Conservation (phyloP, 2,888 invertebrate species). For the Trimorus sp. region DNA sequence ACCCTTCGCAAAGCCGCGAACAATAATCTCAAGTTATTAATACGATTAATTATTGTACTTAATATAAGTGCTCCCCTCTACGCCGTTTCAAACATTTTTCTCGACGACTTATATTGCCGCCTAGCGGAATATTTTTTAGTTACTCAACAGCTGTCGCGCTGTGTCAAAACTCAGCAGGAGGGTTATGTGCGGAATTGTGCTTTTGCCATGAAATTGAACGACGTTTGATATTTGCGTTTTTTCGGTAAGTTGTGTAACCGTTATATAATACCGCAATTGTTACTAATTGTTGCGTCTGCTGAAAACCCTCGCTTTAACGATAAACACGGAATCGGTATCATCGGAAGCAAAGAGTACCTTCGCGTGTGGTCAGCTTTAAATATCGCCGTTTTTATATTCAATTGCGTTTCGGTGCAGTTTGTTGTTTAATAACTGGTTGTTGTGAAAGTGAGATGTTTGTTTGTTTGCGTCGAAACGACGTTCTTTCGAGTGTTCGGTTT, state of each 20-base stretch:
- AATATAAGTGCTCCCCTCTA: not conserved
- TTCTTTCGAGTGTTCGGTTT: no score
- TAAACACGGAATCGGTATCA: constrained; percentile 5
- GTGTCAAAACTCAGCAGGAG: constrained; percentile 34
- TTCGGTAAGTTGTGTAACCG: constrained; percentile 3
- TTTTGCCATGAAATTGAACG: not conserved
- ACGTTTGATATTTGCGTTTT: not conserved
- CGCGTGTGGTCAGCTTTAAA: constrained; percentile 23
- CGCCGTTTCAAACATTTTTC: not conserved
- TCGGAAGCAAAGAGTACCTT: constrained; percentile 6
- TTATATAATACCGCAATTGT: not conserved
- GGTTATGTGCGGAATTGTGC: constrained; percentile 28
- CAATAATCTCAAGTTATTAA: not conserved
- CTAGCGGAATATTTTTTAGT: constrained; percentile 41
- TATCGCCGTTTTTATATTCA: not conserved
- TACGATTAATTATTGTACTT: not conserved
- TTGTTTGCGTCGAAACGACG: no score
- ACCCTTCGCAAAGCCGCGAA: not conserved
- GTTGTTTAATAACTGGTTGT: no score
- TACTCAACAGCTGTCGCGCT: constrained; percentile 69
- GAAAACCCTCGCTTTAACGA: not conserved
- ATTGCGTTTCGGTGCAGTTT: no score
- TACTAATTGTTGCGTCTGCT: not conserved
- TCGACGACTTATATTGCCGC: constrained; percentile 6
- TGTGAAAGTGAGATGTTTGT: no score